Base-by-base conservation (phyloP, 2,113 vertebrate species). In the Protobothrops flavoviridis region DNA sequence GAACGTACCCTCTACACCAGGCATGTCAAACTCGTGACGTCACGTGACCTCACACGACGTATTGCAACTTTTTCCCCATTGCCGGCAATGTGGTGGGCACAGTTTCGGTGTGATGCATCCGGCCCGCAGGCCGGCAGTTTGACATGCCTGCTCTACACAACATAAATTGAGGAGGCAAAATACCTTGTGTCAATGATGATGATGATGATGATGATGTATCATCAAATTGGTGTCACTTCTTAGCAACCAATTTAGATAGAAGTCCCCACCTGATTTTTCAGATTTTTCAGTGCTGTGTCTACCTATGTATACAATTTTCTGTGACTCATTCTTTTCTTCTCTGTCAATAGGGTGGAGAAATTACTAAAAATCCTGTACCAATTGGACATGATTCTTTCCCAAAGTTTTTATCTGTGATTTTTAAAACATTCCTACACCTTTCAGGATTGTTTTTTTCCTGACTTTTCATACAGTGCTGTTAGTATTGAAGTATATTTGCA, bases 41-140 rank as follows among this genome's bases (percentile, higher is more conserved):
- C 48, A 50, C 0, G 1, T 50, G 1, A 50, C 1, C 1, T 50
- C 8, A 8, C 48, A 1, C 8, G 48, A 50, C 8, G 1, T 50
- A 50, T 50, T 8, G 1, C 1, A 8, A 50, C 8, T 50, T 50
- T 50, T 1, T 1, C 48, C 48, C 48, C 48, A 50, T 50, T 50
- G 48, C 48, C 1, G 1, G 48, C 48, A 50, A 50, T 50, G 48
- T 8, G 48, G 48, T 50, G 48, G 48, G 48, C 8, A 1, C 48
- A 50, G 48, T 50, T 50, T 50, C 8, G 48, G 8, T 9, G 48
- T 50, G 48, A 50, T 50, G 9, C 48, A 50, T 50, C 48, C 48
- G 0, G 48, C 48, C 48, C 48, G 1, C 8, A 50, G 48, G 48
- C 8, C 48, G 8, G 48, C 48, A 50, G 48, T 50, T 9, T 50